A percentile compares a stretch with the other conserved stretches of the same genome.
Evolutionary conservation across 2,113 vertebrate genomes (phyloP).

Genomic region (Heteronetta atricapilla): DNA sequence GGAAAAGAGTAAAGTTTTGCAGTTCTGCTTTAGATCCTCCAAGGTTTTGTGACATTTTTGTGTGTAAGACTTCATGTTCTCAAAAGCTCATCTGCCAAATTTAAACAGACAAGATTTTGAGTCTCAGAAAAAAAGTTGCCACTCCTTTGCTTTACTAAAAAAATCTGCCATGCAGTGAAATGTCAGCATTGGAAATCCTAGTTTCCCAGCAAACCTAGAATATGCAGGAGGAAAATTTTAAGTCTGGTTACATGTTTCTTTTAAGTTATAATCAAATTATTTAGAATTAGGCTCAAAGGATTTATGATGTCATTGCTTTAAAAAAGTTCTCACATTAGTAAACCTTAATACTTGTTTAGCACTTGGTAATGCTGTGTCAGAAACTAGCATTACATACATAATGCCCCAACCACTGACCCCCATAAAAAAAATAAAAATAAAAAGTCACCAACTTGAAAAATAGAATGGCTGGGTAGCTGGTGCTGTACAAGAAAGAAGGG

Average conservation of each 20-base stretch:
- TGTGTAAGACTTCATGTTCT: background rate
- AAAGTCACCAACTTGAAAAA: background rate
- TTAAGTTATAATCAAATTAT: background rate
- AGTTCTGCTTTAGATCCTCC: background rate
- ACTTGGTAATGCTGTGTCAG: background rate
- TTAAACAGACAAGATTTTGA: background rate
- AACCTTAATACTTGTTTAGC: background rate
- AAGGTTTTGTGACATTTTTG: background rate
- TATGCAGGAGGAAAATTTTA: background rate
- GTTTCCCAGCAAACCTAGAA: background rate
- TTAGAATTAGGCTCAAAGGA: background rate
- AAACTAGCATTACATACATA: background rate
- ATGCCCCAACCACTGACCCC: background rate
- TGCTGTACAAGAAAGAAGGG: background rate
- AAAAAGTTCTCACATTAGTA: background rate
- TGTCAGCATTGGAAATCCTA: background rate
- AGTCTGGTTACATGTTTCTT: background rate
- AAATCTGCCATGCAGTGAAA: background rate
- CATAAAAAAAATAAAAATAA: background rate
- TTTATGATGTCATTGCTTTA: background rate
- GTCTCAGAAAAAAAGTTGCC: background rate
- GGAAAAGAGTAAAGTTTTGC: background rate
- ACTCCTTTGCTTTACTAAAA: background rate
- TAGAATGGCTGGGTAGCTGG: background rate
- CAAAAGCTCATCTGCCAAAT: background rate